phyloP scores from a whole-genome alignment of 2,797 vertebrate species.

The Acipenser ruthenus region DNA sequence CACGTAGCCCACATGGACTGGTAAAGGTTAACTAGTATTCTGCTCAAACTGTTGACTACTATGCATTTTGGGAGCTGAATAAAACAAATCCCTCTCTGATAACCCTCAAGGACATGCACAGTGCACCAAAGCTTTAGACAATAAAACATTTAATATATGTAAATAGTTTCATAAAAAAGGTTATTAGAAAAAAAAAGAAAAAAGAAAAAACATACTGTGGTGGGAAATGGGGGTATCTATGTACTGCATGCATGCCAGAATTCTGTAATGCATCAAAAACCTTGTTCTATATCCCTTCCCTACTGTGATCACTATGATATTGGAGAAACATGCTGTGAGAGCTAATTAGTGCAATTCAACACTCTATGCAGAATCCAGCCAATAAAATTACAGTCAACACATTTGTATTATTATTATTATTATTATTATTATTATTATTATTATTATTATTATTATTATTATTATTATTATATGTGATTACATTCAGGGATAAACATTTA shows the following conservation, averaged over 20 bases:
- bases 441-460: background rate
- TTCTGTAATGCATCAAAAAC: slow-evolving; percentile 38
- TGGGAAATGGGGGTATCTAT: background rate
- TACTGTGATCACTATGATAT: slow-evolving; percentile 50
- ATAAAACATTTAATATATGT: slow-evolving; percentile 15
- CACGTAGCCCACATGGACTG: no score
- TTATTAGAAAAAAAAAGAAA: slow-evolving; percentile 8
- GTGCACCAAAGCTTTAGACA: slow-evolving; percentile 9
- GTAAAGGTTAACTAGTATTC: no score
- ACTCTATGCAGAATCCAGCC: slow-evolving; percentile 46
- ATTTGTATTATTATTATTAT: background rate
- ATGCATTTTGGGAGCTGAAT: no score
- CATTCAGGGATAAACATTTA: no score
- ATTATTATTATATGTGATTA: background rate
- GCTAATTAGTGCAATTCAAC: slow-evolving; percentile 63
- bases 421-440: background rate
- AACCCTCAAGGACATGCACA: slow-evolving; percentile 1
- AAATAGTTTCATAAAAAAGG: slow-evolving; percentile 6
- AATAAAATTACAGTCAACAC: slow-evolving; percentile 24
- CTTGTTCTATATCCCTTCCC: slow-evolving; percentile 60
- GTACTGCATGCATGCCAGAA: slow-evolving; percentile 25
- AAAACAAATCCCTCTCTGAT: background rate
- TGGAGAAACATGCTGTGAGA: slow-evolving; percentile 58
- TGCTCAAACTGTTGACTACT: no score
- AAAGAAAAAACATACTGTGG: slow-evolving; percentile 3